Percentiles rank a stretch among this genome's conserved stretches.
phyloP scores from a whole-genome alignment of 2,113 vertebrate species.

The Kryptolebias marmoratus region DNA sequence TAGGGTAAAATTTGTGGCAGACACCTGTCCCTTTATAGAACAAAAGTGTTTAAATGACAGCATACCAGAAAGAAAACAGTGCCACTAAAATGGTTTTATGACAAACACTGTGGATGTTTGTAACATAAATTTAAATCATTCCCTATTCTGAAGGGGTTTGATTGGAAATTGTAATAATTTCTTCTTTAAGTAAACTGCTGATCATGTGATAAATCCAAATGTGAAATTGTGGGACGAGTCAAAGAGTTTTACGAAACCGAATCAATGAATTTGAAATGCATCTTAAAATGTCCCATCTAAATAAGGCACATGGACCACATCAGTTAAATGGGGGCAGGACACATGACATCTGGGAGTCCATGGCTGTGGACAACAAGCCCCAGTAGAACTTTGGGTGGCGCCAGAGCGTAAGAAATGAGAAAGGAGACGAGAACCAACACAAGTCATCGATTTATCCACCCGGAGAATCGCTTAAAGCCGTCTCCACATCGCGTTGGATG shows the following conservation, averaged over 20 bases:
- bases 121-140: too few relatives aligned
- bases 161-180: background rate
- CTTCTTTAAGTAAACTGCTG: background rate
- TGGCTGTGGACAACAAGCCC: slow-evolving; percentile 9
- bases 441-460: slow-evolving; percentile 52
- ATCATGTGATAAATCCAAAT: slow-evolving; percentile 1
- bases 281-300: background rate
- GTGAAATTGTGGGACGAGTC: background rate
- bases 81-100: too few relatives aligned
- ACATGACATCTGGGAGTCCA: slow-evolving; percentile 10
- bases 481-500: slow-evolving; percentile 44
- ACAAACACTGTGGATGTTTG: too few relatives aligned
- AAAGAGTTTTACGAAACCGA: background rate
- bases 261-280: background rate
- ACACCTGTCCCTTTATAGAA: too few relatives aligned
- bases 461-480: slow-evolving; percentile 39
- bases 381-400: slow-evolving; percentile 71
- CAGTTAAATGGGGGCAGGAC: background rate
- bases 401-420: slow-evolving; percentile 70
- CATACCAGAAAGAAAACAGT: too few relatives aligned
- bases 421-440: background rate
- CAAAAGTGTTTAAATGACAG: too few relatives aligned
- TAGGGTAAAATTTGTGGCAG: too few relatives aligned
- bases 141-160: background rate
- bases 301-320: background rate